Evolutionary conservation across 2,888 invertebrate genomes (phyloP).

Genomic region (Ochropacha duplaris): DNA sequence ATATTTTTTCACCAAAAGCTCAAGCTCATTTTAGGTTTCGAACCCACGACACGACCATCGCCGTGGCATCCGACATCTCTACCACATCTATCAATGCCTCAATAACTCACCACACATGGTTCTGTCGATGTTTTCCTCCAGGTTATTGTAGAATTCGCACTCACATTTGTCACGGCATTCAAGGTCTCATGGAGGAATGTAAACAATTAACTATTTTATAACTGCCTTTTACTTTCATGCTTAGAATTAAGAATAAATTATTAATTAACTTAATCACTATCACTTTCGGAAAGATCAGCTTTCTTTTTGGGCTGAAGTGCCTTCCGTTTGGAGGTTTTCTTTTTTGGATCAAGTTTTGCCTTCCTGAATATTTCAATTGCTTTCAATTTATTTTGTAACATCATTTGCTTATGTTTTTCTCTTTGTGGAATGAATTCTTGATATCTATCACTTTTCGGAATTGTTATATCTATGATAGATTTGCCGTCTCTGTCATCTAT

Average conservation of each 20-base stretch:
- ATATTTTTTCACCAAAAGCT: too few relatives aligned
- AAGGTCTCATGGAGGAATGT: constrained; percentile 10
- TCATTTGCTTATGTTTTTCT: constrained; percentile 85
- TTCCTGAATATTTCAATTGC: constrained; percentile 89
- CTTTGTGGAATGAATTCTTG: constrained; percentile 89
- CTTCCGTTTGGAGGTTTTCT: constrained; percentile 67
- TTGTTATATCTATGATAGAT: constrained; percentile 52
- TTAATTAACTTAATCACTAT: constrained; percentile 69
- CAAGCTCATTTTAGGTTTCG: too few relatives aligned
- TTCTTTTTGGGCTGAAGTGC: constrained; percentile 79
- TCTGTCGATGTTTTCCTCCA: too few relatives aligned
- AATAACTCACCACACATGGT: too few relatives aligned
- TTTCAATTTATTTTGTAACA: constrained; percentile 87
- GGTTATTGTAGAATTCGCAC: too few relatives aligned
- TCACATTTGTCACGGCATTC: constrained; percentile 45
- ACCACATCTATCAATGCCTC: too few relatives aligned
- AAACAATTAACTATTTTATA: constrained; percentile 69
- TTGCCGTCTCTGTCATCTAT: constrained; percentile 34
- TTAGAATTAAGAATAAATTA: constrained; percentile 17
- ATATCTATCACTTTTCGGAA: constrained; percentile 62
- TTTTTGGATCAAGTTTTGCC: constrained; percentile 84
- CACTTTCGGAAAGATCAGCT: constrained; percentile 87
- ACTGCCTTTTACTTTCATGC: constrained; percentile 45
- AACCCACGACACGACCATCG: too few relatives aligned
- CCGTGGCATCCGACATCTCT: too few relatives aligned